Base-by-base conservation (phyloP, 2,888 invertebrate genomes). In the Monoplex corrugatus region DNA sequence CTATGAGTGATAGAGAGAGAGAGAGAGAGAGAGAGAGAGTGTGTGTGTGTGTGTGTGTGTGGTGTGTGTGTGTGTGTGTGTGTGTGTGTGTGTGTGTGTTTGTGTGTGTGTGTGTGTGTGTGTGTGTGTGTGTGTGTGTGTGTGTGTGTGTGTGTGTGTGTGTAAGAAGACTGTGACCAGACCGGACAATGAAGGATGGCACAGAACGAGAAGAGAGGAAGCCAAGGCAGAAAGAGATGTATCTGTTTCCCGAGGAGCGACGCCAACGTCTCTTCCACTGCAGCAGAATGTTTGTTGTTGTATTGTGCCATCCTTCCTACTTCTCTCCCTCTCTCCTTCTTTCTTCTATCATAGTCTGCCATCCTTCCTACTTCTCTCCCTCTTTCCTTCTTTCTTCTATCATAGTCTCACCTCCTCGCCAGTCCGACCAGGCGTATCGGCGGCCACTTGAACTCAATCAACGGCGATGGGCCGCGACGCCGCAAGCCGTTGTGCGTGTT, bases 381-480 rank as follows among this genome's bases (percentile, higher is more conserved):
- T n/a, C n/a, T n/a, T n/a, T n/a, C n/a, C n/a, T n/a, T n/a, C n/a
- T n/a, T n/a, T n/a, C n/a, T n/a, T n/a, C n/a, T n/a, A n/a, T n/a
- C n/a, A n/a, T n/a, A n/a, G n/a, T n/a, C n/a, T n/a, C n/a, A n/a
- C n/a, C n/a, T 16, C 63, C 63, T 23, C 23, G 63, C 28, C 68
- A 68, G 68, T 68, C 72, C 32, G 72, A n/a, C 35, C 72, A n/a
- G 44, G 82, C 82, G 82, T 82, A 13, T n/a, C 82, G 82, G 28
- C 82, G 44, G 44, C 82, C 44, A 82, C 82, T 82, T 82, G 82
- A 82, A 82, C 82, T 82, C 82, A 43, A 82, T 82, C 82, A 82
- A 32, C 44, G 32, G 82, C 82, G 82, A 82, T 44, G 82, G 82
- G 43, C 44, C 82, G 82, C 82, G 82, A 82, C 82, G 82, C 82